phyloP scores from a whole-genome alignment of 2,113 vertebrate species.

The Mirounga angustirostris region DNA sequence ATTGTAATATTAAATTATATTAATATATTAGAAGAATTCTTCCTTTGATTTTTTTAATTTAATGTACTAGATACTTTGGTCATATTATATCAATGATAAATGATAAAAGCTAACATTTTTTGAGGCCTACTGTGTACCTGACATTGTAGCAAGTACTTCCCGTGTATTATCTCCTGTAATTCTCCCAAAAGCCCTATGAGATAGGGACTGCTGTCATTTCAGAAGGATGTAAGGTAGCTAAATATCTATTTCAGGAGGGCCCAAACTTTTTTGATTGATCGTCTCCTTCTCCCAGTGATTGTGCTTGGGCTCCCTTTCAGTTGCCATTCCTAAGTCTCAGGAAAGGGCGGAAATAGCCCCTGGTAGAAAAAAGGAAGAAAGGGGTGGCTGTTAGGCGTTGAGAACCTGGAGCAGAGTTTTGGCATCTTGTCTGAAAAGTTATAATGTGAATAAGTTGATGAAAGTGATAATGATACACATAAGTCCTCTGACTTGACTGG shows the following conservation, averaged over 20 bases:
- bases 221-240: conserved; percentile 25
- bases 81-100: not conserved
- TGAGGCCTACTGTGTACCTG: not conserved
- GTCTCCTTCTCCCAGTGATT: not conserved
- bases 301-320: not conserved
- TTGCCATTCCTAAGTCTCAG: not conserved
- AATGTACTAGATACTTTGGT: conserved; percentile 38
- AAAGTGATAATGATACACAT: not conserved
- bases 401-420: not conserved
- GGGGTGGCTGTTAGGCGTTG: not conserved
- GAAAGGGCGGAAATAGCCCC: not conserved
- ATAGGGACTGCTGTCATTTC: not conserved
- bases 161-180: not conserved
- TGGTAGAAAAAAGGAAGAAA: not conserved
- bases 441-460: not conserved
- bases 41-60: conserved; percentile 30
- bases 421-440: not conserved
- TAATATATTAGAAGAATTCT: conserved; percentile 11
- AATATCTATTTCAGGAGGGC: not conserved
- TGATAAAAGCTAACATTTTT: conserved; percentile 34
- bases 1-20: conserved; percentile 25
- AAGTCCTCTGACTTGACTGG: not conserved
- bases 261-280: not conserved
- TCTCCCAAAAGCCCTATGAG: not conserved
- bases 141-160: not conserved